phyloP scores from a whole-genome alignment of 2,888 invertebrate species.

The Drosophila paramelanica region DNA sequence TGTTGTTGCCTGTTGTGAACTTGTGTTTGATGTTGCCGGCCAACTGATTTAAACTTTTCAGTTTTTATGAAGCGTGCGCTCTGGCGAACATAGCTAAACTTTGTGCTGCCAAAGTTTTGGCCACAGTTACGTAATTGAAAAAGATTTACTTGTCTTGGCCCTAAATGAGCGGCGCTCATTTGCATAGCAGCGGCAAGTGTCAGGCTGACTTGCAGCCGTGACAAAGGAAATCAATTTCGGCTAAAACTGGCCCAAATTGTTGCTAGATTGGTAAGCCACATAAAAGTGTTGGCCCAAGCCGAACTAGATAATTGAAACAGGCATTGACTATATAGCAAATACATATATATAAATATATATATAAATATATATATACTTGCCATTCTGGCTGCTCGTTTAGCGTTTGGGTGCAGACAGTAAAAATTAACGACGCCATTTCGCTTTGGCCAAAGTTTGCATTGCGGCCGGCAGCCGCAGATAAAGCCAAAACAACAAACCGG shows the following conservation, averaged over 20 bases:
- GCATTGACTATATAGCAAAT: neutral
- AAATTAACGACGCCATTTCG: slow-evolving; percentile 75
- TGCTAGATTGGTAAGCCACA: slow-evolving; percentile 58
- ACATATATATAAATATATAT: neutral
- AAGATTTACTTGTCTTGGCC: slow-evolving; percentile 42
- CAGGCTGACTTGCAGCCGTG: slow-evolving; percentile 21
- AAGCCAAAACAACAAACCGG: slow-evolving; percentile 63
- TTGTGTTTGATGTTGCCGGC: slow-evolving; percentile 46
- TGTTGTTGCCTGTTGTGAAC: slow-evolving; percentile 49
- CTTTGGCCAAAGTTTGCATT: slow-evolving; percentile 65
- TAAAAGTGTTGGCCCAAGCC: slow-evolving; percentile 36
- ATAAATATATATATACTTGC: slow-evolving; percentile 16
- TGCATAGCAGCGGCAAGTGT: slow-evolving; percentile 47
- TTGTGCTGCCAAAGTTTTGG: slow-evolving; percentile 43
- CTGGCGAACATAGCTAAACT: slow-evolving; percentile 41
- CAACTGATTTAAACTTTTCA: slow-evolving; percentile 39
- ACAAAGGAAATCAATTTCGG: slow-evolving; percentile 66
- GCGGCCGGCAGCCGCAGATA: slow-evolving; percentile 57
- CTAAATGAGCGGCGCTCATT: slow-evolving; percentile 64
- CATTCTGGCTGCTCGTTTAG: slow-evolving; percentile 19
- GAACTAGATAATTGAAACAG: slow-evolving; percentile 68
- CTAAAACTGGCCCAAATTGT: slow-evolving; percentile 43
- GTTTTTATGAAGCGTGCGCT: slow-evolving; percentile 23
- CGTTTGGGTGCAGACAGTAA: slow-evolving; percentile 54
- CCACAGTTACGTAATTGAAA: slow-evolving; percentile 57